Base-by-base conservation (phyloP, 92 coral and sea anemone genomes). In the Siderastrea radians region DNA sequence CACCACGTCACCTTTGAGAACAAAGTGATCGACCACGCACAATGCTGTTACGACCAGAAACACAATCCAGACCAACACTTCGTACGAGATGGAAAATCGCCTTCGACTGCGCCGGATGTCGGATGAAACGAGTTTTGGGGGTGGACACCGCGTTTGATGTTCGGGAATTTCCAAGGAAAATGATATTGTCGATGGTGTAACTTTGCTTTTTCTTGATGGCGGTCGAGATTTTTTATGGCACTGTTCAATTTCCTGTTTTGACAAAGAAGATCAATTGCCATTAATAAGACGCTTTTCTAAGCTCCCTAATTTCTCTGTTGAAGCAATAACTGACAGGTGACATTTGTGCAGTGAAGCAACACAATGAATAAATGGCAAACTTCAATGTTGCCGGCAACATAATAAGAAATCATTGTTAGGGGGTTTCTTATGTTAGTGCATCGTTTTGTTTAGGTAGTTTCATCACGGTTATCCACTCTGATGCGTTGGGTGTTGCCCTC, bases 81-180 rank as follows among this genome's bases (percentile, higher is more conserved):
- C 93, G 83, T 90, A 90, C 7, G 91, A 90, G 46, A 90, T 90
- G 44, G 90, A 85, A 43, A 86, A 86, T 17, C 75, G 82, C 59
- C 62, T 54, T 26, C 84, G 53, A 14, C 48, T 15, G 15, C 65
- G 93, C 54, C 48, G 65, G 55, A 53, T 59, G 63, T 8, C 46
- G 9, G 53, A 5, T 1, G 4, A 15, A 3, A 50, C 51, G 9
- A 52, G 9, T 4, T 86, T 65, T 12, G 52, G 49, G 38, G 38
- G 38, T 47, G 79, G 47, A 11, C 51, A 49, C 48, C 17, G 47
- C 57, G 44, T 13, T 38, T 83, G 73, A 19, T 78, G 51, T 46
- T 77, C 90, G 19, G 80, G 60, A 68, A 86, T 68, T 55, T 86
- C 90, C 52, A 86, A 6, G 12, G 72, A 14, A 66, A 46, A 54